phyloP scores from a whole-genome alignment of 2,888 invertebrate genomes.

The Bombylius major region DNA sequence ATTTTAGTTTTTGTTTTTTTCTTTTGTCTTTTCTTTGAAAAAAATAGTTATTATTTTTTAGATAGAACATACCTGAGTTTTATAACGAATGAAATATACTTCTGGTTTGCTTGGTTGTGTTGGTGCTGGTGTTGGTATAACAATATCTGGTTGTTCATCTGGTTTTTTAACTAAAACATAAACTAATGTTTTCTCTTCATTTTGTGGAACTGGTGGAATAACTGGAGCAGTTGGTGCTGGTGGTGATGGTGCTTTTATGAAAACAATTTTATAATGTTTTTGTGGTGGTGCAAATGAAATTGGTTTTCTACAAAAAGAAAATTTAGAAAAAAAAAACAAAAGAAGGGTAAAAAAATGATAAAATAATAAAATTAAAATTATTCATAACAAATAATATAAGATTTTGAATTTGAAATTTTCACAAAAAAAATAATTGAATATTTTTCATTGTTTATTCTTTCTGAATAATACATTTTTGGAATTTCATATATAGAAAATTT shows the following conservation, averaged over 20 bases:
- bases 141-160: constrained; percentile 54
- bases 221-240: constrained; percentile 49
- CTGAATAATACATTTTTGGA: no score
- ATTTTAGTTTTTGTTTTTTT: not conserved
- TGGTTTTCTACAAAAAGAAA: constrained; percentile 35
- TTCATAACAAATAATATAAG: no score
- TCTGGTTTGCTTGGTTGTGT: constrained; percentile 64
- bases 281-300: constrained; percentile 48
- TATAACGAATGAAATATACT: constrained; percentile 64
- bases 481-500: no score
- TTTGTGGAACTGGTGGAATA: constrained; percentile 50
- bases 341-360: no score
- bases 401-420: no score
- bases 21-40: not conserved
- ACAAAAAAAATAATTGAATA: no score
- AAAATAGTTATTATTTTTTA: not conserved
- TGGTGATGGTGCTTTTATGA: constrained; percentile 59
- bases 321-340: constrained; percentile 1
- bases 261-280: constrained; percentile 68
- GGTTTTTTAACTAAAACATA: constrained; percentile 65
- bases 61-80: constrained; percentile 42
- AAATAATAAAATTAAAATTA: no score
- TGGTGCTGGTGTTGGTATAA: constrained; percentile 54
- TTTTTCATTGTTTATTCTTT: no score
- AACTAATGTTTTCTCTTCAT: constrained; percentile 61